A percentile compares a stretch with the other conserved stretches of the same genome.
phyloP scores from a whole-genome alignment of 2,888 invertebrate genomes.

The Mythimna impura region DNA sequence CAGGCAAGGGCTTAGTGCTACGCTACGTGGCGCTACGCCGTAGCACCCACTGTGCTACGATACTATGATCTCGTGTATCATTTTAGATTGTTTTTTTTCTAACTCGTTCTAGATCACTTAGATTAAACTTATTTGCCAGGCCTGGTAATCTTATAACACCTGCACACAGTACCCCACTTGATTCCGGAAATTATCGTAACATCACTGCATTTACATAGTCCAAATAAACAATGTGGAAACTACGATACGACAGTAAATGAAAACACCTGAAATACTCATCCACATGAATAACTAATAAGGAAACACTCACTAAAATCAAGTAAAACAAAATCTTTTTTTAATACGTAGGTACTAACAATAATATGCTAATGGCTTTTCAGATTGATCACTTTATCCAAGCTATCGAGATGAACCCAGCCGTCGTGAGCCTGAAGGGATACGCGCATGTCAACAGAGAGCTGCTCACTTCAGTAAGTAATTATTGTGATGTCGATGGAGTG shows the following conservation, averaged over 20 bases:
- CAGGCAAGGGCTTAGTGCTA: background rate
- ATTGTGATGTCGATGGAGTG: background rate
- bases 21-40: constrained; percentile 17
- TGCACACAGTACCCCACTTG: no score
- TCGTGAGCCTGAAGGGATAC: constrained; percentile 92
- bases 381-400: constrained; percentile 93
- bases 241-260: no score
- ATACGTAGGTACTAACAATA: background rate
- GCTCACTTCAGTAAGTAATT: constrained; percentile 90
- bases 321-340: no score
- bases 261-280: no score
- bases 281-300: no score
- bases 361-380: constrained; percentile 71
- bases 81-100: no score
- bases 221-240: no score
- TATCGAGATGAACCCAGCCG: constrained; percentile 93
- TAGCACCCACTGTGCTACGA: constrained; percentile 7
- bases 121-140: no score
- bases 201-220: no score
- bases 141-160: background rate
- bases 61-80: background rate
- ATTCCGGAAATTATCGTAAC: no score
- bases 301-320: no score
- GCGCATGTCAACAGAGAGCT: constrained; percentile 92
- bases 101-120: background rate